phyloP scores from a whole-genome alignment of 2,113 vertebrate species.

The Leptobrachium leishanense region DNA sequence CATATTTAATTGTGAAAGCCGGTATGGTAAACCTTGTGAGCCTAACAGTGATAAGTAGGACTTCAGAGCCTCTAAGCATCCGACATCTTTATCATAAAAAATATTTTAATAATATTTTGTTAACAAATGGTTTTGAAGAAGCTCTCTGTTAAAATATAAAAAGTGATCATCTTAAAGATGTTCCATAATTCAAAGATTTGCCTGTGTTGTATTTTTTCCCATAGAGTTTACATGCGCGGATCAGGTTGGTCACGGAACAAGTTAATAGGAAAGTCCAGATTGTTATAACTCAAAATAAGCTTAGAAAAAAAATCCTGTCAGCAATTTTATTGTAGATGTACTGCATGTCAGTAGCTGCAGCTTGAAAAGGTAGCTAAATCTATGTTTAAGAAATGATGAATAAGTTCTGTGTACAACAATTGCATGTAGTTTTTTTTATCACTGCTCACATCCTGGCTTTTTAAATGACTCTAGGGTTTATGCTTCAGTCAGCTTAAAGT shows the following conservation, averaged over 20 bases:
- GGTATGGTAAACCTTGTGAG: no score
- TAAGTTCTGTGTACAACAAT: slow-evolving; percentile 45
- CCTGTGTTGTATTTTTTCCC: neutral
- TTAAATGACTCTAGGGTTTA: slow-evolving; percentile 47
- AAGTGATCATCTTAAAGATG: neutral
- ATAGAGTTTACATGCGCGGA: slow-evolving; percentile 28
- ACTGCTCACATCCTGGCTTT: slow-evolving; percentile 34
- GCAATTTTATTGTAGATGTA: slow-evolving; percentile 44
- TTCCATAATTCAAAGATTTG: slow-evolving; percentile 16
- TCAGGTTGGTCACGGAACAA: slow-evolving; percentile 44
- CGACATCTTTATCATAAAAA: no score
- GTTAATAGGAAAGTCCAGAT: slow-evolving; percentile 49
- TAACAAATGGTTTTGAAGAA: no score
- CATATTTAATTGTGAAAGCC: no score
- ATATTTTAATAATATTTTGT: no score
- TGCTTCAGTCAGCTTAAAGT: slow-evolving; percentile 45
- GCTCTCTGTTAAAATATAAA: no score
- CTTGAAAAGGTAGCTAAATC: slow-evolving; percentile 51
- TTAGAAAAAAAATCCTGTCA: slow-evolving; percentile 40
- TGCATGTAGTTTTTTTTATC: slow-evolving; percentile 49
- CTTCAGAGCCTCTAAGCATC: no score
- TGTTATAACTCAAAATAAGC: slow-evolving; percentile 42
- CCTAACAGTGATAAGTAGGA: no score
- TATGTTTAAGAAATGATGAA: slow-evolving; percentile 55
- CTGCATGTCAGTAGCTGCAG: slow-evolving; percentile 35